phyloP scores from a whole-genome alignment of 2,888 invertebrate genomes.

The Phaonia tiefii region DNA sequence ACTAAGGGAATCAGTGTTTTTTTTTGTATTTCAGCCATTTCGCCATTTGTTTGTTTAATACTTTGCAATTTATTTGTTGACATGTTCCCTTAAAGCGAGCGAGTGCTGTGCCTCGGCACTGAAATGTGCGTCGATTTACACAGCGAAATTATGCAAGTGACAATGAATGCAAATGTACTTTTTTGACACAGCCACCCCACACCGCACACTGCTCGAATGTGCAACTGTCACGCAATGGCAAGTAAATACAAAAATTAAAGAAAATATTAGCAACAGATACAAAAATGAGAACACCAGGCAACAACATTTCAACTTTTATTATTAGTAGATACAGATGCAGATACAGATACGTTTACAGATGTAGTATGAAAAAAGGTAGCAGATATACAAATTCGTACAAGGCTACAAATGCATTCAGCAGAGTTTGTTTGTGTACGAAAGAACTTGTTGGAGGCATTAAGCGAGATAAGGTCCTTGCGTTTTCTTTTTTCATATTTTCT shows the following conservation, averaged over 20 bases:
- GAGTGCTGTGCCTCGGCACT: not conserved
- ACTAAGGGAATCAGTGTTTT: not conserved
- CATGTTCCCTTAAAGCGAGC: constrained; percentile 20
- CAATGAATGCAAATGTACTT: constrained; percentile 28
- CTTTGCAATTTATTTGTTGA: constrained; percentile 32
- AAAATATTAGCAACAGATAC: not conserved
- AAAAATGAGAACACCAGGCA: not conserved
- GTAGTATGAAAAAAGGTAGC: not conserved
- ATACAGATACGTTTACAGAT: too few relatives aligned
- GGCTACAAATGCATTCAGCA: not conserved
- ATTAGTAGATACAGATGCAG: not conserved
- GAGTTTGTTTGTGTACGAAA: constrained; percentile 13
- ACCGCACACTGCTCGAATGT: not conserved
- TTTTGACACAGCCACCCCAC: not conserved
- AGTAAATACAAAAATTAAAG: constrained; percentile 17
- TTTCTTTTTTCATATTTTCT: not conserved
- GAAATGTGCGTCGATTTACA: constrained; percentile 29
- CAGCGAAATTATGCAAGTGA: constrained; percentile 33
- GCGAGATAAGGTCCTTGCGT: constrained; percentile 24
- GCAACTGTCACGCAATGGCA: not conserved
- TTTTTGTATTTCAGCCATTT: not conserved
- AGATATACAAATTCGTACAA: not conserved
- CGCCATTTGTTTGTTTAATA: constrained; percentile 13
- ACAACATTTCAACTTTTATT: constrained; percentile 21
- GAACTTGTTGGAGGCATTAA: constrained; percentile 41